Conservation (phyloP, 2,888 invertebrate species). For the Phania funesta region DNA sequence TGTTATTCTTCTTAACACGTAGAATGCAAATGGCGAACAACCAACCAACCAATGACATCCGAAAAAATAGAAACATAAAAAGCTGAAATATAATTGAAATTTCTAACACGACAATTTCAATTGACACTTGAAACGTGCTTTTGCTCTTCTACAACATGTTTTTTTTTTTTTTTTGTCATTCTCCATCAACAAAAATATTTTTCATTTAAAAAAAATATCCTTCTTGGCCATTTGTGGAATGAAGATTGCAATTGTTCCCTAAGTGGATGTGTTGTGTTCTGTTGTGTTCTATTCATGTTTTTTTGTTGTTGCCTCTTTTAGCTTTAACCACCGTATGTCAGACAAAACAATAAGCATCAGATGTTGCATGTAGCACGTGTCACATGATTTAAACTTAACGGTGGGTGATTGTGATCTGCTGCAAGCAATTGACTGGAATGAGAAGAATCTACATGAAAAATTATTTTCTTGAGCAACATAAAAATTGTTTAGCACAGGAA, state of each 20-base stretch:
- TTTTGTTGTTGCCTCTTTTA: background rate
- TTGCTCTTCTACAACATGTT: slow-evolving; percentile 24
- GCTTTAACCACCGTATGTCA: slow-evolving; percentile 45
- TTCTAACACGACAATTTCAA: slow-evolving; percentile 67
- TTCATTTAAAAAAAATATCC: background rate
- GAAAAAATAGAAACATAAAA: slow-evolving; percentile 3
- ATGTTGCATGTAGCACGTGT: slow-evolving; percentile 61
- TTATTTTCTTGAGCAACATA: slow-evolving; percentile 6
- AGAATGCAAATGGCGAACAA: slow-evolving; percentile 38
- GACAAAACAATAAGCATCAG: slow-evolving; percentile 60
- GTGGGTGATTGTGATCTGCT: slow-evolving; percentile 6
- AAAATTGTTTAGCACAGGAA: background rate
- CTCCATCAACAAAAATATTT: background rate
- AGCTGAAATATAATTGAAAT: slow-evolving; percentile 62
- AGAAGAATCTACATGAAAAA: slow-evolving; percentile 6
- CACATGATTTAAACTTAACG: slow-evolving; percentile 25
- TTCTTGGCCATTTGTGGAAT: slow-evolving; percentile 27
- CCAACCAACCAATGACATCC: slow-evolving; percentile 19
- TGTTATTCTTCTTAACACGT: slow-evolving; percentile 24
- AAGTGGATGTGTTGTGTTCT: slow-evolving; percentile 11
- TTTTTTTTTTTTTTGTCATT: background rate
- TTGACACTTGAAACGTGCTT: slow-evolving; percentile 67
- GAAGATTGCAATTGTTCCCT: slow-evolving; percentile 35
- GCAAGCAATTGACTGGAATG: slow-evolving; percentile 14
- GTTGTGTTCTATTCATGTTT: background rate